Conservation (phyloP, 2,797 vertebrate genomes). For the Columba guinea region DNA sequence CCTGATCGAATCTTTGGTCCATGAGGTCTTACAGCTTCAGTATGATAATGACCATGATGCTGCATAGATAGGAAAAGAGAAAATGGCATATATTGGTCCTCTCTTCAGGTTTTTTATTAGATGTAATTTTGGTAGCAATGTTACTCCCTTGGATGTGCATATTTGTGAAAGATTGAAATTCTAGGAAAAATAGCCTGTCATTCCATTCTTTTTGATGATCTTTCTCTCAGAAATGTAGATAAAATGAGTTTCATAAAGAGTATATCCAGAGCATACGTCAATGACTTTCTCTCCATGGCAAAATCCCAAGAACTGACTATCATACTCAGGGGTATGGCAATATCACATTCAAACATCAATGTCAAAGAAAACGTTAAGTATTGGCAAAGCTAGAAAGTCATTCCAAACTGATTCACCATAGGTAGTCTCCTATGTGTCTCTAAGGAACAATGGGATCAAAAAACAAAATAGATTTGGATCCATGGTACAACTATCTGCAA, state of each 20-base stretch:
- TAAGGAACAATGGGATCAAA: not conserved
- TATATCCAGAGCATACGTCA: not conserved
- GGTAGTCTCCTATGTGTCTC: not conserved
- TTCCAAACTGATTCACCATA: not conserved
- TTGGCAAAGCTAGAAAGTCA: not conserved
- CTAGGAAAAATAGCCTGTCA: not conserved
- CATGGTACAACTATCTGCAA: not conserved
- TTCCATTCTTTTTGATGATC: not conserved
- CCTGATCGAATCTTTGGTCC: not conserved
- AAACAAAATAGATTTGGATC: accelerated
- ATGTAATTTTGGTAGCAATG: not conserved
- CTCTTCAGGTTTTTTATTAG: not conserved
- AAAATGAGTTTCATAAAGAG: not conserved
- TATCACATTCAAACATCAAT: not conserved
- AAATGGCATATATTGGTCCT: accelerated
- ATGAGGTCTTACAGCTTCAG: not conserved
- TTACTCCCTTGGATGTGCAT: not conserved
- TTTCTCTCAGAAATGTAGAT: not conserved
- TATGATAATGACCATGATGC: not conserved
- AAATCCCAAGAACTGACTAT: not conserved
- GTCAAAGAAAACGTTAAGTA: not conserved
- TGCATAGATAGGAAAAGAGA: not conserved
- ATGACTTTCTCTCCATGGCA: not conserved
- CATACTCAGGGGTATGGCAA: not conserved
- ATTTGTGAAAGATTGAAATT: not conserved